Base-by-base conservation (phyloP, 2,797 vertebrate genomes). In the Percopsis omiscomaycus region DNA sequence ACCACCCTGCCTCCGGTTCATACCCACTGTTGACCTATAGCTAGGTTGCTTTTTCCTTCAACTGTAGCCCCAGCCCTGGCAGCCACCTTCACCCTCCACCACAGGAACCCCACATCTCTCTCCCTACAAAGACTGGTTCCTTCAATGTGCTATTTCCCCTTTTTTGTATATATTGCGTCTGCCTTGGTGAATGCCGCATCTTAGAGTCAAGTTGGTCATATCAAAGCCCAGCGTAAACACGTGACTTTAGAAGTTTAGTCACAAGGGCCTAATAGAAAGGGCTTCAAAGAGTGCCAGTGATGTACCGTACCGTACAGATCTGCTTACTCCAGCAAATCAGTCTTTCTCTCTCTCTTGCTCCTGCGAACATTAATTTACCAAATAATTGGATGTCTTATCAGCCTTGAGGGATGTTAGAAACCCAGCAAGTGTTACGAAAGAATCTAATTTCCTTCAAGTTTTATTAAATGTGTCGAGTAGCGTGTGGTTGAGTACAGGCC, bases 371-470 rank as follows among this genome's bases (percentile, higher is more conserved):
- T 80, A 87, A 89, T 80, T 81, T 64, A 87, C 80, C 85, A 88
- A 86, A 89, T 89, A 87, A 87, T 86, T 82, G 84, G 84, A 92
- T 84, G 74, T 84, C 86, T 86, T 84, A 81, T 82, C 77, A 84
- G 81, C 83, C 86, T 85, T 83, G 81, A 80, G 79, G 87, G 85
- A 84, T 62, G 37, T 29, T 70, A 73, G 69, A 77, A 77, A 69
- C 81, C 76, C 58, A 71, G 82, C 73, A 82, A 78, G 77, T 69
- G 73, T 79, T 66, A 67, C 54, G 69, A 50, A 73, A 71, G 71
- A 71, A 78, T 76, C 62, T n/a, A 49, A 72, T 79, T 71, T 78
- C 59, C 66, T 71, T 66, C 48, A 51, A 42, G 80, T 80, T 82
- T 80, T 77, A 66, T 80, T 60, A 81, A 82, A 80, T 67, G 74